Evolutionary conservation across 2,797 vertebrate genomes (phyloP).

Genomic region (Acipenser oxyrinchus): DNA sequence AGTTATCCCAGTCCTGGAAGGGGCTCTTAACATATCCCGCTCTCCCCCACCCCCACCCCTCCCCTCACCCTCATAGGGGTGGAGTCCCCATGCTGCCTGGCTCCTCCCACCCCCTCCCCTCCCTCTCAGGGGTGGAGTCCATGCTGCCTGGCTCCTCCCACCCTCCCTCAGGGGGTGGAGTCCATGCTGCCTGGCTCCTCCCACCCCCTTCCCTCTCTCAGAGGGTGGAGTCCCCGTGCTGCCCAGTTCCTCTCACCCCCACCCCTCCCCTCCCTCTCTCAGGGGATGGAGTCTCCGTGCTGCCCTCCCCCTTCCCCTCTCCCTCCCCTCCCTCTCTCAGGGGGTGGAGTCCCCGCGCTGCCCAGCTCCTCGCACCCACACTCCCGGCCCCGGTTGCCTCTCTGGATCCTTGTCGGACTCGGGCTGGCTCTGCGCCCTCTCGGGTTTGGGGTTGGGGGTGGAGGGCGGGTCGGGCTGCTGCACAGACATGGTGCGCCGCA

Average conservation of each 20-base stretch:
- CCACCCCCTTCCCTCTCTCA: too few species aligned
- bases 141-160: too few species aligned
- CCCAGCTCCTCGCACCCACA: conserved; percentile 55
- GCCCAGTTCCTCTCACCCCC: too few species aligned
- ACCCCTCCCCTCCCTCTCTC: conserved; percentile 25
- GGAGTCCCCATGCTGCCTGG: too few species aligned
- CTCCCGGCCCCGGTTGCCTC: conserved; percentile 50
- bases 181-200: too few species aligned
- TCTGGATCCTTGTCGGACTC: conserved; percentile 90
- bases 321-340: conserved; percentile 35
- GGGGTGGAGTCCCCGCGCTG: conserved; percentile 66
- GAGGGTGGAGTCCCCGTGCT: too few species aligned
- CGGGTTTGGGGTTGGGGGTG: conserved; percentile 79
- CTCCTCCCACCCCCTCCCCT: too few species aligned
- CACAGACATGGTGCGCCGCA: conserved; percentile 91
- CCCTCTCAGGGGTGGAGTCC: too few species aligned
- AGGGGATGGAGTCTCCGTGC: conserved; percentile 67
- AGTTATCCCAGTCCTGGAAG: too few species aligned
- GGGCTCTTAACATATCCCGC: background rate
- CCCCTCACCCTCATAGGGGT: too few species aligned
- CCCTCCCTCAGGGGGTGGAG: too few species aligned
- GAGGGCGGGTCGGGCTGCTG: conserved; percentile 89
- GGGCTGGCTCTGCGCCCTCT: conserved; percentile 94
- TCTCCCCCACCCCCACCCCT: background rate
- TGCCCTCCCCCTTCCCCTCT: conserved; percentile 30